Percentiles rank a stretch among this genome's conserved stretches.
Evolutionary conservation across 2,797 vertebrate genomes (phyloP).

Genomic region (Myotis daubentonii): DNA sequence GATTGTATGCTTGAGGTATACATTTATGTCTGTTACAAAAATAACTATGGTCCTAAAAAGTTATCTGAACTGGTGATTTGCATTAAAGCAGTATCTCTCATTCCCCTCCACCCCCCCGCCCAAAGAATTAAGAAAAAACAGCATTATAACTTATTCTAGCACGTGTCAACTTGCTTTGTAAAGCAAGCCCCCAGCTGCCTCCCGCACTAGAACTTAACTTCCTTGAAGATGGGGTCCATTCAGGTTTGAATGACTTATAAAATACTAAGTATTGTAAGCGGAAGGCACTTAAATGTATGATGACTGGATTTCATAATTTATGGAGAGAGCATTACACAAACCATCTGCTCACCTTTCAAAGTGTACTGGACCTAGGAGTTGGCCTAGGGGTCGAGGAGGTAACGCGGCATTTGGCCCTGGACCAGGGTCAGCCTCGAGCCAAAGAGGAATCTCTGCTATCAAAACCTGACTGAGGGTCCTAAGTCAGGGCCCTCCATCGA

Average conservation of each 20-base stretch:
- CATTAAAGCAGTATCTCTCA: background rate
- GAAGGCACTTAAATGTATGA: background rate
- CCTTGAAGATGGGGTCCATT: background rate
- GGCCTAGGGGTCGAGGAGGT: background rate
- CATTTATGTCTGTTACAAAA: conserved; percentile 16
- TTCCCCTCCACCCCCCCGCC: background rate
- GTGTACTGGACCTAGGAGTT: background rate
- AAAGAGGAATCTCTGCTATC: background rate
- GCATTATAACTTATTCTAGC: background rate
- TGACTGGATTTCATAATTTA: background rate
- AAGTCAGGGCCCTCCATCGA: background rate
- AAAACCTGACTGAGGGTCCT: background rate
- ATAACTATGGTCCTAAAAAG: background rate
- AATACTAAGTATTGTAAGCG: background rate
- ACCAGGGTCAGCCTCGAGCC: background rate
- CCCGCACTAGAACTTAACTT: background rate
- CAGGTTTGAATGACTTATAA: background rate
- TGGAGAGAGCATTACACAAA: background rate
- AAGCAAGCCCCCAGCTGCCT: background rate
- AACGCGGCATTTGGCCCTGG: background rate
- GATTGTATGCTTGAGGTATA: background rate
- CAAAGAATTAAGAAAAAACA: background rate
- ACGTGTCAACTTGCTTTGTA: background rate
- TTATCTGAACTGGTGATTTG: background rate
- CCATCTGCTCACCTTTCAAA: background rate